Evolutionary conservation across 2,797 vertebrate species (phyloP).

Genomic region (Chlorospingus flavigularis): DNA sequence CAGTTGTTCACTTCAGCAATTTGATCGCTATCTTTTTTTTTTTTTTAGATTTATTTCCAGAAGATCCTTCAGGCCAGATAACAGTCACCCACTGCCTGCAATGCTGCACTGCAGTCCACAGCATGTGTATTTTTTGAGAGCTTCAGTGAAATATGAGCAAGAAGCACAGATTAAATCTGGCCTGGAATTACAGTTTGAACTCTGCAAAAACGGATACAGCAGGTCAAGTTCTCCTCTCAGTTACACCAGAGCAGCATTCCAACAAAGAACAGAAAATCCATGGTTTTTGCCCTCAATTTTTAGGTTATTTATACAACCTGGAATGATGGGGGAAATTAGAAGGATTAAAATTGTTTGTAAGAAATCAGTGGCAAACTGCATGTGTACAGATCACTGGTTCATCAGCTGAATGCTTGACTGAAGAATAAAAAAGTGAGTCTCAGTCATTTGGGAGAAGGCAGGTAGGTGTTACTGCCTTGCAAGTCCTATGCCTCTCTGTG

Average conservation of each 20-base stretch:
- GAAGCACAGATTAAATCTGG: conserved; percentile 61
- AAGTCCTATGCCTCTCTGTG: not conserved
- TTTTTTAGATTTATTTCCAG: not conserved
- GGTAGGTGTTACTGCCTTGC: not conserved
- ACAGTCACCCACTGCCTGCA: not conserved
- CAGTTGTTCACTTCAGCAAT: conserved; percentile 42
- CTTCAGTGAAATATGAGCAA: conserved; percentile 60
- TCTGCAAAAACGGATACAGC: conserved; percentile 58
- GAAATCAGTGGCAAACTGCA: not conserved
- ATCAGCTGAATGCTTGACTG: not conserved
- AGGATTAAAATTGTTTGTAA: conserved; percentile 21
- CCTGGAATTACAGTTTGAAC: conserved; percentile 51
- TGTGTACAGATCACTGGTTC: not conserved
- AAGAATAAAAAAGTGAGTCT: not conserved
- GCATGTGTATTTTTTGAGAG: conserved; percentile 49
- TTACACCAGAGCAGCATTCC: conserved; percentile 58
- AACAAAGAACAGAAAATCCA: conserved; percentile 54
- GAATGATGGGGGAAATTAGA: not conserved
- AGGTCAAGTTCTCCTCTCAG: conserved; percentile 58
- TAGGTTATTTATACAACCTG: conserved; percentile 30
- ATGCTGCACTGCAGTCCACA: not conserved
- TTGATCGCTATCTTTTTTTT: not conserved
- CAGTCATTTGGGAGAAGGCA: not conserved
- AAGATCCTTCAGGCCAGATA: conserved; percentile 34
- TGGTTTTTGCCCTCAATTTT: conserved; percentile 20